These are phyloP conservation scores for Plusia festucae DNA, from an alignment of 2,888 invertebrate species.

Conservation along the genomic window DNA sequence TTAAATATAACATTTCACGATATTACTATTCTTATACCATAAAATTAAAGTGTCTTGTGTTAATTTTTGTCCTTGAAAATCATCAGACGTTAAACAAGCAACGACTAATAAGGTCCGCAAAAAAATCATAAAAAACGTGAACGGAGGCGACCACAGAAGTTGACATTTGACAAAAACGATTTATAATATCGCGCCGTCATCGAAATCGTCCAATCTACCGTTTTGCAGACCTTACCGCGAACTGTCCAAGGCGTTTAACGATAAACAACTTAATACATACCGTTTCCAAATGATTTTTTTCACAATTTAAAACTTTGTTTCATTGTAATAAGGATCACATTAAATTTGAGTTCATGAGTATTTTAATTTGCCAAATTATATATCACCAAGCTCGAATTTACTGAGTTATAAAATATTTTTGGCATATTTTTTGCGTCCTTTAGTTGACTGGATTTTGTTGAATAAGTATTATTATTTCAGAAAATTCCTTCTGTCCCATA, in stretches of 20 bases:
- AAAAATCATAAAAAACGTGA: conserved; percentile 54
- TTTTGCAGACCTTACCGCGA: conserved; percentile 85
- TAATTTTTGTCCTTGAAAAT: conserved; percentile 51
- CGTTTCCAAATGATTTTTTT: conserved; percentile 5
- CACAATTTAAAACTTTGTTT: conserved; percentile 53
- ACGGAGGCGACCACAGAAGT: conserved; percentile 84
- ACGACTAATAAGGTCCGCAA: conserved; percentile 43
- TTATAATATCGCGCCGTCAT: conserved; percentile 79
- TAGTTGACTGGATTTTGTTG: conserved; percentile 59
- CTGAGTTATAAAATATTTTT: conserved; percentile 82
- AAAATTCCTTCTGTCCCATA: conserved; percentile 10
- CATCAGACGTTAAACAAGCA: conserved; percentile 46
- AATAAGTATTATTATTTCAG: conserved; percentile 36
- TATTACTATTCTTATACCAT: conserved; percentile 9
- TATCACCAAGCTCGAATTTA: conserved; percentile 84
- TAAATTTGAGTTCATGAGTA: neutral
- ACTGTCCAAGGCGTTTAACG: conserved; percentile 85
- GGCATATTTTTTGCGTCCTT: conserved; percentile 61
- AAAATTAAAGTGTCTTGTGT: conserved; percentile 23
- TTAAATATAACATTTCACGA: conserved; percentile 1
- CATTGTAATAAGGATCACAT: conserved; percentile 19
- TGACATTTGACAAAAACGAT: conserved; percentile 88
- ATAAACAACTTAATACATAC: conserved; percentile 61
- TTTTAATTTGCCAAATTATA: conserved; percentile 65
- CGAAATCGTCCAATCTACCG: conserved; percentile 87